Evolutionary conservation across 2,888 invertebrate genomes (phyloP), one percentile per base, ranked within the genome.

Genomic region (Leptinotarsa juncta): DNA sequence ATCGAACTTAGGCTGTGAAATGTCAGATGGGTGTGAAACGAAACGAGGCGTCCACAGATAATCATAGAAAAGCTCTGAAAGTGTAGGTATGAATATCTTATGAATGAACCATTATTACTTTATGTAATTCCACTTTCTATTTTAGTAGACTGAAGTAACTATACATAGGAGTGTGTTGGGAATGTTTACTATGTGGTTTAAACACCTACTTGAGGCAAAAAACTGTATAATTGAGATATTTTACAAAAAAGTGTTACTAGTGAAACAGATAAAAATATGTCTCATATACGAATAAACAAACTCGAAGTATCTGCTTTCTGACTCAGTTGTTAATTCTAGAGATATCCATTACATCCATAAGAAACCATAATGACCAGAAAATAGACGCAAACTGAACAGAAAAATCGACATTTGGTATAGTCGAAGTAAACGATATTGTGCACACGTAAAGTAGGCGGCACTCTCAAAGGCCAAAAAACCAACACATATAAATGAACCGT

Each of bases 21-120:
- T 57, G 57, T 57, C 20, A 18, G 23, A 57, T 57, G 57, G 57
- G 57, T 57, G 65, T 65, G 18, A 70, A 57, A 70, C 23, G 14
- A 73, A 73, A 73, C 69, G 73, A 73, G 66, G 70, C 73, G 70
- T 70, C 66, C 18, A 18, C 20, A 10, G 12, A 5, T 14, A 57
- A 57, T 20, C 57, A 57, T 65, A 73, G 65, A 76, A 71, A 73
- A 74, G 62, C 62, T 66, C 48, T 65, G 42, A 67, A 75, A 69
- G 70, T 74, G 70, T 74, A 70, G 74, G 73, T 69, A 75, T 69
- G 53, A 53, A 72, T 72, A 67, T 67, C 65, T 80, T 79, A 80
- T 81, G 81, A 81, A 81, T 81, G 80, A 80, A 77, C 77, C 76
- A 80, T 78, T 80, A 80, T 78, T 80, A 77, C 78, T 78, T 80